phyloP scores from a whole-genome alignment of 2,888 invertebrate species.

The Endomychus coccineus region DNA sequence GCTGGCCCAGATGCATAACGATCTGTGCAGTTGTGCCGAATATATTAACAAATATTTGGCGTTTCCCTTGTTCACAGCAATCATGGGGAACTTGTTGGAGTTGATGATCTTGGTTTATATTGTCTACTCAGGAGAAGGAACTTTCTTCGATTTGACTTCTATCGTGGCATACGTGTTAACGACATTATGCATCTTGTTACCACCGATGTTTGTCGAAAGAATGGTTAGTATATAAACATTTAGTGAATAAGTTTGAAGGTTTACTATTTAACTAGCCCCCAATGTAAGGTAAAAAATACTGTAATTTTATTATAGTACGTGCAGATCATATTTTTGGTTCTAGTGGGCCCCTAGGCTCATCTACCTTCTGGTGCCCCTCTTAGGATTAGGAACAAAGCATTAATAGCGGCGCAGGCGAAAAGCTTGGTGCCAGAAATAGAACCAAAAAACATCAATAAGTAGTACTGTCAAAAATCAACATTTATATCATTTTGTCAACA shows the following conservation, averaged over 20 bases:
- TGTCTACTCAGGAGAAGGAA: constrained; percentile 6
- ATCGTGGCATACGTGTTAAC: constrained; percentile 7
- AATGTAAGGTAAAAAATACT: too few relatives aligned
- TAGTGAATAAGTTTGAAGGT: not conserved
- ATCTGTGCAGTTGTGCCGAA: constrained; percentile 8
- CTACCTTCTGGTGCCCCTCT: too few relatives aligned
- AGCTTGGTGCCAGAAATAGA: too few relatives aligned
- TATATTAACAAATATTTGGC: constrained; percentile 9
- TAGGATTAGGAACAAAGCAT: too few relatives aligned
- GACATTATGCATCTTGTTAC: constrained; percentile 8
- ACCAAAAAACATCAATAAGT: too few relatives aligned
- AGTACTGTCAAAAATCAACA: too few relatives aligned
- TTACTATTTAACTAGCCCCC: not conserved
- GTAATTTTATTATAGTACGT: too few relatives aligned
- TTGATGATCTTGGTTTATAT: constrained; percentile 9
- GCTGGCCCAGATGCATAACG: constrained; percentile 6
- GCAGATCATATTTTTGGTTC: too few relatives aligned
- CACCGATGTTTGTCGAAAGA: constrained; percentile 12
- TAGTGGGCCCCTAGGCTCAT: too few relatives aligned
- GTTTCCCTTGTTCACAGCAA: constrained; percentile 6
- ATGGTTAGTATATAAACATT: constrained; percentile 8
- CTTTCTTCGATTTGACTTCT: not conserved
- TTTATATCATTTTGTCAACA: too few relatives aligned
- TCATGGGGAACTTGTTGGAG: constrained; percentile 12
- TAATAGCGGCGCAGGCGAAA: too few relatives aligned